Conservation (phyloP, 2,888 invertebrate species). For the Tinea trinotella region DNA sequence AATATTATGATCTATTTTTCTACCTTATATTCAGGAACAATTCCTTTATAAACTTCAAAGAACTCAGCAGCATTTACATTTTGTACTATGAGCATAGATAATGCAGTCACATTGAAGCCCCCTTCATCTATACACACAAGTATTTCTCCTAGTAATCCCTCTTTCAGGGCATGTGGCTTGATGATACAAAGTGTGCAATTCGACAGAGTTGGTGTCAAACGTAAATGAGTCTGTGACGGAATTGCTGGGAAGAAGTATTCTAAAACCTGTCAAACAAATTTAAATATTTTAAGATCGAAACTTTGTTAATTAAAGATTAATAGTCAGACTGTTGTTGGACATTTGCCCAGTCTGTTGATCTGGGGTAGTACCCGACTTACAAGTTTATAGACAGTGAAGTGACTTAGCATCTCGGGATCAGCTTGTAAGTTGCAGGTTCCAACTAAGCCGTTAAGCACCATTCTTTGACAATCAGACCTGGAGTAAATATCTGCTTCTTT, state of each 20-base stretch:
- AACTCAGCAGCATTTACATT: constrained; percentile 91
- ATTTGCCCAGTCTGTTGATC: too few species aligned
- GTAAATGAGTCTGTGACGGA: constrained; percentile 45
- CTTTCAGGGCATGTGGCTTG: constrained; percentile 90
- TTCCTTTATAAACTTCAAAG: constrained; percentile 93
- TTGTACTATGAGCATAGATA: constrained; percentile 85
- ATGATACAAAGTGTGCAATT: constrained; percentile 87
- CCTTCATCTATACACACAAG: constrained; percentile 78
- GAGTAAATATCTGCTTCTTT: too few species aligned
- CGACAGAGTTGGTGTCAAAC: constrained; percentile 70
- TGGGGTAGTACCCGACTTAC: too few species aligned
- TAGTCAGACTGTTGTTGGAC: too few species aligned
- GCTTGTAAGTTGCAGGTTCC: too few species aligned
- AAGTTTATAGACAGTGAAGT: too few species aligned
- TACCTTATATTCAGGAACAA: constrained; percentile 83
- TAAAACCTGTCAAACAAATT: constrained; percentile 55
- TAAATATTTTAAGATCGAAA: too few species aligned
- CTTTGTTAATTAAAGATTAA: too few species aligned
- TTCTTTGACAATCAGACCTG: too few species aligned
- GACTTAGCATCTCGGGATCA: too few species aligned
- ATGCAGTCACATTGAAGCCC: constrained; percentile 83
- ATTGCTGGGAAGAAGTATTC: constrained; percentile 75
- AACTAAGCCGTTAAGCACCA: too few species aligned
- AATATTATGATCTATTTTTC: constrained; percentile 25
- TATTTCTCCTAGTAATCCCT: constrained; percentile 72